A percentile compares a stretch with the other conserved stretches of the same genome.
These are phyloP conservation scores for Tyrophagus putrescentiae DNA, from an alignment of 1,140 invertebrate genomes.

Conservation along the genomic window DNA sequence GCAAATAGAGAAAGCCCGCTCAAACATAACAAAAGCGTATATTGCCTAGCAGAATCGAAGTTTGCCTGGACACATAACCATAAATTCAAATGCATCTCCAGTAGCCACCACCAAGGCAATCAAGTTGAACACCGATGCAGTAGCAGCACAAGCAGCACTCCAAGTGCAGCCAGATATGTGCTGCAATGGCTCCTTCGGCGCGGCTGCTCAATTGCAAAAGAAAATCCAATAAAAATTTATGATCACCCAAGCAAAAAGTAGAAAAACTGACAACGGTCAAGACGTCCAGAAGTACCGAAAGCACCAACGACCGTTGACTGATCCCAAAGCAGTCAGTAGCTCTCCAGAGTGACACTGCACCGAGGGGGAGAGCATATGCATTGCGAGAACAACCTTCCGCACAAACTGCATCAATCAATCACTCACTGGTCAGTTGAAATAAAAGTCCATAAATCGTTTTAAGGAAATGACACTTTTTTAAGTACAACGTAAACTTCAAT, in stretches of 20 bases:
- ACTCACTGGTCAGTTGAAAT: too few relatives aligned
- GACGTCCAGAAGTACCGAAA: too few relatives aligned
- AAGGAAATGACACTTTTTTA: too few relatives aligned
- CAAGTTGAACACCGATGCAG: too few relatives aligned
- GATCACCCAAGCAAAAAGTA: too few relatives aligned
- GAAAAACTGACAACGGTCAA: too few relatives aligned
- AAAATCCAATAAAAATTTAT: constrained; percentile 2
- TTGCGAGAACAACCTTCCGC: too few relatives aligned
- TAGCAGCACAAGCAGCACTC: not conserved
- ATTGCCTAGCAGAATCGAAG: not conserved
- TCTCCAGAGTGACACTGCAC: not conserved
- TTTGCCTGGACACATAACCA: not conserved
- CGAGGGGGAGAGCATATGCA: not conserved
- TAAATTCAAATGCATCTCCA: not conserved
- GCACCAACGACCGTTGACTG: too few relatives aligned
- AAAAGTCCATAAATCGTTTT: too few relatives aligned
- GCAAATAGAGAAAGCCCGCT: not conserved
- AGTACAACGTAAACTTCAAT: too few relatives aligned
- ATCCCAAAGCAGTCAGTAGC: too few relatives aligned
- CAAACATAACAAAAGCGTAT: not conserved
- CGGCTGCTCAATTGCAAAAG: constrained; percentile 4
- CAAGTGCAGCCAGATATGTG: not conserved
- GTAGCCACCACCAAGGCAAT: not conserved
- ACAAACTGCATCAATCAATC: too few relatives aligned
- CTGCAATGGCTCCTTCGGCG: not conserved